Evolutionary conservation across 2,888 invertebrate genomes (phyloP), one percentile per base, ranked within the genome.

Genomic region (Xylota sylvarum): DNA sequence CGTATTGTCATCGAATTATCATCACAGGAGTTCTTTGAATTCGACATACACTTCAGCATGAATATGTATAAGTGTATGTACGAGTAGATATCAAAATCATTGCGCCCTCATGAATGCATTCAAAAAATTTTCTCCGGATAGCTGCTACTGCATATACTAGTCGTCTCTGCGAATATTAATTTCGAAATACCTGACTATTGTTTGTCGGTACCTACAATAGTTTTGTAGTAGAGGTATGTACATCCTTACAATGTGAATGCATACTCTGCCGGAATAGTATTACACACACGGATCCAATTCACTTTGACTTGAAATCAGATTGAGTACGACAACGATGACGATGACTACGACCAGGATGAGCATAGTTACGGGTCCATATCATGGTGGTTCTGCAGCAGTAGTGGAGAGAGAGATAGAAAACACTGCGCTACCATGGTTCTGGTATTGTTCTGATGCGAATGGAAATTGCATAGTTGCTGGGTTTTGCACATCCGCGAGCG

Each of bases 1-100:
- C 69, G 64, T 55, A 79, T 79, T 84, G 84, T 79, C 79, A 85
- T 80, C 70, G 84, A 79, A 85, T 85, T 79, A 85, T 85, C 74
- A 74, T 79, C 73, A 74, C 19, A 56, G 60, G 40, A 52, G 48
- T 70, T 70, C 48, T 65, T 56, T 58, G 58, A 32, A 65, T 52
- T 43, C 48, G 30, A 27, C 40, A 56, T 55, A 30, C 40, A 40
- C 55, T 50, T 12, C 10, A 40, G 4, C 32, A 17, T 9, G 19
- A 14, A 35, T 35, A 52, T 4, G 5, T 35, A 56, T 17, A 17
- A 23, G 23, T 19, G 2, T 48, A 10, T 14, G 7, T 5, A n/a
- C n/a, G n/a, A n/a, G 43, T 19, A 23, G 23, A 46, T 64, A 60
- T 80, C 65, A 60, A 65, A 77, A 32, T 6, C 67, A 58, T 76